Evolutionary conservation across 2,888 invertebrate species (phyloP).

Genomic region (Amphipyra berbera): DNA sequence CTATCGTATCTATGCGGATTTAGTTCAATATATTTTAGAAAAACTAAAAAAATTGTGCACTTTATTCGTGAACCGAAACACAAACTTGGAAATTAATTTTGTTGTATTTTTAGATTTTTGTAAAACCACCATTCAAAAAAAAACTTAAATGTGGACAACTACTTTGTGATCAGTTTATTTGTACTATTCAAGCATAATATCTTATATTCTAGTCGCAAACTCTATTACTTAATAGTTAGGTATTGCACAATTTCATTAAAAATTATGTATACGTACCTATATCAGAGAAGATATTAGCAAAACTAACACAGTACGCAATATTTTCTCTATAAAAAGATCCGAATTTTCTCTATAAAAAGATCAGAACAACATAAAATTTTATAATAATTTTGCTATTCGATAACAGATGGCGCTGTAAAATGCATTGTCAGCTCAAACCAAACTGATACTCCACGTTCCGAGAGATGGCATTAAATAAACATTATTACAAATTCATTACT

Average conservation of each 20-base stretch:
- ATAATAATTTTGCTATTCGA: slow-evolving; percentile 39
- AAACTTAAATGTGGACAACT: not conserved
- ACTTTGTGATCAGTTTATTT: not conserved
- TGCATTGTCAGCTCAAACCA: no score
- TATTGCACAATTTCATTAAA: slow-evolving; percentile 5
- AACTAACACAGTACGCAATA: slow-evolving; percentile 29
- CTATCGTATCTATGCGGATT: not conserved
- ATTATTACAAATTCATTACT: not conserved
- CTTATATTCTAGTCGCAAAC: not conserved
- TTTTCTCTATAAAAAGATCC: slow-evolving; percentile 10
- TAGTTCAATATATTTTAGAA: not conserved
- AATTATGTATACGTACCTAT: slow-evolving; percentile 14
- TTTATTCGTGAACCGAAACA: slow-evolving; percentile 28
- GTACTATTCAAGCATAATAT: slow-evolving; percentile 13
- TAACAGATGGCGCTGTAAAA: slow-evolving; percentile 39
- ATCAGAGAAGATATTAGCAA: slow-evolving; percentile 34
- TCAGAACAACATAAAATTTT: not conserved
- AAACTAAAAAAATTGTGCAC: not conserved
- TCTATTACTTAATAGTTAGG: not conserved
- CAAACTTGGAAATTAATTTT: slow-evolving; percentile 24
- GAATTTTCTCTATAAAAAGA: slow-evolving; percentile 6
- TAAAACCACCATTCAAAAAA: slow-evolving; percentile 8
- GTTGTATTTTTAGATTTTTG: slow-evolving; percentile 38
- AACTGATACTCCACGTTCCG: not conserved
- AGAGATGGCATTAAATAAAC: slow-evolving; percentile 35